Percentiles rank a stretch among this genome's conserved stretches.
Evolutionary conservation across 2,113 vertebrate genomes (phyloP).

Genomic region (Cervus canadensis): DNA sequence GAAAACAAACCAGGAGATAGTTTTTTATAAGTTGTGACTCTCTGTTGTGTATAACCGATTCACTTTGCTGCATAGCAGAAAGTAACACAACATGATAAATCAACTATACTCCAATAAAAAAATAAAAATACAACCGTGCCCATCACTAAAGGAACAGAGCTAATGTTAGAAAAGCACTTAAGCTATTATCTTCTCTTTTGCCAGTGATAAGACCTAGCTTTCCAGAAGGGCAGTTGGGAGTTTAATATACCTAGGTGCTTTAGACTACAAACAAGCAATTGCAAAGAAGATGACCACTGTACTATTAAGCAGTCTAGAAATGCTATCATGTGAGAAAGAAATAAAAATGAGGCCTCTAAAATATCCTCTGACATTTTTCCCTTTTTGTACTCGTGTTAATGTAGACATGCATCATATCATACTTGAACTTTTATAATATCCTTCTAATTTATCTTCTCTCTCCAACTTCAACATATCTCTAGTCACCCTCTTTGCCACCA

Average conservation of each 20-base stretch:
- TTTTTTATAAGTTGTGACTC: background rate
- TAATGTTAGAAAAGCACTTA: background rate
- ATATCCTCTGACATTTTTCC: background rate
- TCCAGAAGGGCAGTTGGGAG: background rate
- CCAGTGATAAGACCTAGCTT: background rate
- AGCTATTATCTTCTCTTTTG: background rate
- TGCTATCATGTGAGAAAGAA: background rate
- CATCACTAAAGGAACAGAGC: background rate
- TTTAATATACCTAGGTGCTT: background rate
- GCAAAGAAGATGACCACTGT: background rate
- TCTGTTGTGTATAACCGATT: background rate
- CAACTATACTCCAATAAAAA: background rate
- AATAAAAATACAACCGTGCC: background rate
- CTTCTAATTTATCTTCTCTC: background rate
- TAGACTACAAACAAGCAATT: background rate
- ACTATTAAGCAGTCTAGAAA: background rate
- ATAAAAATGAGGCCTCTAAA: background rate
- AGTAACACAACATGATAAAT: background rate
- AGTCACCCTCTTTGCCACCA: background rate
- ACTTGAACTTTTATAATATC: background rate
- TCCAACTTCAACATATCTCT: background rate
- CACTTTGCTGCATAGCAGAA: background rate
- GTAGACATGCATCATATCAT: background rate
- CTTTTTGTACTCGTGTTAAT: background rate
- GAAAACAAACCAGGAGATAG: background rate